Evolutionary conservation across 1,140 invertebrate genomes (phyloP), one percentile per base, ranked within the genome.

Genomic region (Cyphomyrmex costatus): DNA sequence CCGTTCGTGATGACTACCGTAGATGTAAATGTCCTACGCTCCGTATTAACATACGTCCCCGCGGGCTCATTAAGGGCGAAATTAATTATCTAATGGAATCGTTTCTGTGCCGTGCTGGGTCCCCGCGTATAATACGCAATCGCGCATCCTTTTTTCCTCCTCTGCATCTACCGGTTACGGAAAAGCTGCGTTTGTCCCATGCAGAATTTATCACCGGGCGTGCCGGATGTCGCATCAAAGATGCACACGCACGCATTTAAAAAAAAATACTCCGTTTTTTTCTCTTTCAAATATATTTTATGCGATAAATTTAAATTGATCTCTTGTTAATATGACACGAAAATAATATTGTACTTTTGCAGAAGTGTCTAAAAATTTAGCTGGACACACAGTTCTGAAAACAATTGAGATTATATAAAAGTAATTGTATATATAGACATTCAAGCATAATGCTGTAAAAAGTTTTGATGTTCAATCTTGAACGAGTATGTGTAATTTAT

Each of bases 21-120:
- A 92, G 93, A 94, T 94, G 93, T 94, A 94, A 94, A 94, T 94
- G 92, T 93, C 92, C 92, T 91, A 92, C 92, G 89, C 91, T 80
- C 93, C 51, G 88, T 92, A 95, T 95, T 94, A 94, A 95, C 93
- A 95, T 95, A 95, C 93, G 93, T 95, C 94, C 92, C 83, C 91
- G 88, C 90, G 90, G 91, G 91, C 94, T 94, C 93, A 94, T 95
- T 95, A 95, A 93, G 92, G 89, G 90, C 87, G 91, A 94, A 94
- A 94, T 94, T 95, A 94, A 95, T 94, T 94, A 92, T 94, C 91
- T 90, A 90, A 92, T 90, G 90, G 91, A 91, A 91, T 90, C 91
- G 88, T 89, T 90, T 88, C 86, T 85, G 53, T 4, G 79, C 51
- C 53, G 12, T 36, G 42, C n/a, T n/a, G 10, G 14, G 3, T 66